Evolutionary conservation across 2,888 invertebrate genomes (phyloP).

Genomic region (Diadegma fenestrale): DNA sequence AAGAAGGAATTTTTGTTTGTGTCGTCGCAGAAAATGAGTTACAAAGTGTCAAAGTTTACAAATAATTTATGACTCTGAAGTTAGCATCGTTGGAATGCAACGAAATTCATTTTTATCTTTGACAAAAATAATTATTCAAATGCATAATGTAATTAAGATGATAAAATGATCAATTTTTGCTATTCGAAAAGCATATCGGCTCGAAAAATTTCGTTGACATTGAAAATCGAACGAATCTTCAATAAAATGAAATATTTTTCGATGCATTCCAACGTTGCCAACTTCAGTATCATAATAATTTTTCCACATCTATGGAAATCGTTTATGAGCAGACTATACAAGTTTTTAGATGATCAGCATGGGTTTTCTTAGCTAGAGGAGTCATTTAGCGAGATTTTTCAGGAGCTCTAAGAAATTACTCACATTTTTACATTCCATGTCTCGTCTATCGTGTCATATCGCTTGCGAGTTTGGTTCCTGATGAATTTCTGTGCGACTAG

Average conservation of each 20-base stretch:
- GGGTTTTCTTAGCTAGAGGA: background rate
- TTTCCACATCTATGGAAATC: background rate
- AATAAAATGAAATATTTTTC: too few species aligned
- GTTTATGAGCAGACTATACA: background rate
- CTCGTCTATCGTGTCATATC: background rate
- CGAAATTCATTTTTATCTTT: too few species aligned
- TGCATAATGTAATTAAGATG: too few species aligned
- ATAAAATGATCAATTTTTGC: too few species aligned
- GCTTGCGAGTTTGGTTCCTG: slow-evolving; percentile 34
- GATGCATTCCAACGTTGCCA: too few species aligned
- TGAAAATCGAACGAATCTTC: too few species aligned
- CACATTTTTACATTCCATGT: slow-evolving; percentile 40
- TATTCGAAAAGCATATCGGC: too few species aligned
- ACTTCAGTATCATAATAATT: too few species aligned
- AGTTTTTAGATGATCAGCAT: slow-evolving; percentile 8
- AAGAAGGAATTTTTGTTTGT: background rate
- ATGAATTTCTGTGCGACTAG: slow-evolving; percentile 58
- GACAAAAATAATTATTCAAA: too few species aligned
- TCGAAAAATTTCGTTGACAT: too few species aligned
- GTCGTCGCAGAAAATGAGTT: background rate
- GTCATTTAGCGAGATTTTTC: slow-evolving; percentile 5
- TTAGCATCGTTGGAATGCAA: too few species aligned
- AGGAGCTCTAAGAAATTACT: slow-evolving; percentile 17
- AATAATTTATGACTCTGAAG: too few species aligned
- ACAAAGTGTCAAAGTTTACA: background rate